A percentile compares a stretch with the other conserved stretches of the same genome.
Evolutionary conservation across 2,797 vertebrate species (phyloP).

Genomic region (Poliocrania exsul): DNA sequence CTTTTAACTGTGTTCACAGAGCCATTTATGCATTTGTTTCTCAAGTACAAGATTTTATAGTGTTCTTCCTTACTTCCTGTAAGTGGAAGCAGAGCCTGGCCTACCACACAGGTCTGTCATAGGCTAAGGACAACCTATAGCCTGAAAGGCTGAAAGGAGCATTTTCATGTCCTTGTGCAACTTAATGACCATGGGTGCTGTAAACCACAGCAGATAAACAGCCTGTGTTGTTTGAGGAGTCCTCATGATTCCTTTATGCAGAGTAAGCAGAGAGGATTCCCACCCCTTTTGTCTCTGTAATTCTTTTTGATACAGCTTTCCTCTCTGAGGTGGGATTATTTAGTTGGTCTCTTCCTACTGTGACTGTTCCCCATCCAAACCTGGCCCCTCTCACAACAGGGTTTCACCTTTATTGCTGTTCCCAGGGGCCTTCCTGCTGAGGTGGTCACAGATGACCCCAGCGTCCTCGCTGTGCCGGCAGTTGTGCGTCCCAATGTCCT

Average conservation of each 20-base stretch:
- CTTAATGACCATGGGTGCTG: neutral
- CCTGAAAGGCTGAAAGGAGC: neutral
- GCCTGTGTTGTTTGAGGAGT: neutral
- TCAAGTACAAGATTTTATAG: neutral
- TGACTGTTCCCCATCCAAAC: neutral
- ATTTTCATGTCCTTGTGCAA: neutral
- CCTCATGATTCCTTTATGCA: neutral
- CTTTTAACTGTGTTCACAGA: neutral
- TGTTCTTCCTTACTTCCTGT: neutral
- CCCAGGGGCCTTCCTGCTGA: constrained; percentile 65
- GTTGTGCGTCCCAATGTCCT: constrained; percentile 90
- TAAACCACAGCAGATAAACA: neutral
- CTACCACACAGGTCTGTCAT: neutral
- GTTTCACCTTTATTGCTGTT: constrained; percentile 74
- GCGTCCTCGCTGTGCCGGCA: constrained; percentile 97
- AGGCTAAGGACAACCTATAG: neutral
- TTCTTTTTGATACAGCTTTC: neutral
- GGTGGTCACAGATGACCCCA: constrained; percentile 93
- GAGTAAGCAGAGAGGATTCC: neutral
- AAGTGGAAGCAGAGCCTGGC: neutral
- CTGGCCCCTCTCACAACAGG: neutral
- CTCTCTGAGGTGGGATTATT: neutral
- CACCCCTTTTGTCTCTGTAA: neutral
- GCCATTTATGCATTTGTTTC: neutral
- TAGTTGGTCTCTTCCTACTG: rapidly evolving